These are phyloP conservation scores for Stomatorhinus ivindoensis DNA, from an alignment of 2,113 vertebrate species.

Conservation along the genomic window DNA sequence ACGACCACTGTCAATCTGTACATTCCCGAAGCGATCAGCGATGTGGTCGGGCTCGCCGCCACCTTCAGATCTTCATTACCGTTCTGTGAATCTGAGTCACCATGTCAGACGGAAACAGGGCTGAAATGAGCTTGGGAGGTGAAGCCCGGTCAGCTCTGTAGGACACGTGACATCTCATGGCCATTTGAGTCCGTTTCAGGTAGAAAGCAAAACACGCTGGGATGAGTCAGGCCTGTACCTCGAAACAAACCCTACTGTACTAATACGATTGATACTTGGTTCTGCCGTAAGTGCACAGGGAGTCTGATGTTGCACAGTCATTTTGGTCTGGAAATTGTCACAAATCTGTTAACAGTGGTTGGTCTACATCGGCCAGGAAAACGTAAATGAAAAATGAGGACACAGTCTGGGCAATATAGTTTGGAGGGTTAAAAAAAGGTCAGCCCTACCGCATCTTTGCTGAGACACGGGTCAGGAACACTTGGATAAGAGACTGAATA, in stretches of 20 bases:
- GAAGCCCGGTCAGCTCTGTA: not conserved
- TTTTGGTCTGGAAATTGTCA: not conserved
- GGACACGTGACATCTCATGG: not conserved
- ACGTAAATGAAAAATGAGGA: not conserved
- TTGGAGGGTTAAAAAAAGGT: constrained; percentile 33
- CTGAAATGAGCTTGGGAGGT: not conserved
- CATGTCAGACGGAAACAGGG: not conserved
- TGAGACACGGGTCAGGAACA: not conserved
- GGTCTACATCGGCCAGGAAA: not conserved
- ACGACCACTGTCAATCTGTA: not conserved
- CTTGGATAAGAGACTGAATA: constrained; percentile 13
- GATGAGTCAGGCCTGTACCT: not conserved
- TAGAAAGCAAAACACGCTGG: not conserved
- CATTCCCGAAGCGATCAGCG: not conserved
- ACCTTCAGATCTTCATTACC: not conserved
- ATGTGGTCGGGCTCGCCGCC: not conserved
- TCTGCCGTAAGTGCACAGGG: not conserved
- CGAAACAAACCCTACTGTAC: not conserved
- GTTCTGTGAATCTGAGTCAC: constrained; percentile 5
- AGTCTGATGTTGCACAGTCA: not conserved
- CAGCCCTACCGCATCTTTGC: constrained; percentile 31
- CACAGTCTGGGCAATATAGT: constrained; percentile 35
- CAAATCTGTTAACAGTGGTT: not conserved
- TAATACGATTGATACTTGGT: not conserved
- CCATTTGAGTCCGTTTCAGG: not conserved